phyloP scores from a whole-genome alignment of 2,113 vertebrate species.

The Aix galericulata region DNA sequence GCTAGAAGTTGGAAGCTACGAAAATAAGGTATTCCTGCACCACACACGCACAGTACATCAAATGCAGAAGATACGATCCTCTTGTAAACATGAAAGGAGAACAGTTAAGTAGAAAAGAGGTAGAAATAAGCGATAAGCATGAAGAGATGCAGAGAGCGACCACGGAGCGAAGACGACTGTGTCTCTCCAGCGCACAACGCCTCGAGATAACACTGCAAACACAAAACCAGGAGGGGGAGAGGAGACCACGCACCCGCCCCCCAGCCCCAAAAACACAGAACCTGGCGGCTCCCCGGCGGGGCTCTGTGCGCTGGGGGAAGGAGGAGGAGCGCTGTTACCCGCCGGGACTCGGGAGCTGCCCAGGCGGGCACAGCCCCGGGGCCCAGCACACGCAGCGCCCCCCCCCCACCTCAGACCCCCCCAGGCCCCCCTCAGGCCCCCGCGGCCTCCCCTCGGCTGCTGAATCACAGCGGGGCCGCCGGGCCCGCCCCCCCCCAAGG shows the following conservation, averaged over 20 bases:
- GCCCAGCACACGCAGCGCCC: not conserved
- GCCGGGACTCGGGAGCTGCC: not conserved
- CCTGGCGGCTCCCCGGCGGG: accelerated
- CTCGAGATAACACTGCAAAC: accelerated
- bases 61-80: accelerated
- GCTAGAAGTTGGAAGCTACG: not conserved
- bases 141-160: accelerated
- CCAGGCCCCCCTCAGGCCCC: not conserved
- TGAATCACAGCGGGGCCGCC: not conserved
- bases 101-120: not conserved
- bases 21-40: not conserved
- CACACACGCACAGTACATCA: not conserved
- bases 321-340: not conserved
- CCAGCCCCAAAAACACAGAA: not conserved
- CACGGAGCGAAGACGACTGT: not conserved
- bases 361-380: accelerated
- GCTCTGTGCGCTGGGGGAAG: not conserved
- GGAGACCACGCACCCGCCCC: accelerated
- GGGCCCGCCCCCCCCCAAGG: not conserved
- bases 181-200: not conserved
- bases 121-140: not conserved
- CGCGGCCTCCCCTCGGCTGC: no score
- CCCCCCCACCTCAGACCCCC: no score
- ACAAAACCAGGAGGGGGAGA: not conserved
- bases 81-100: not conserved